Conservation (phyloP, 2,113 vertebrate genomes). For the Pyxicephalus adspersus region DNA sequence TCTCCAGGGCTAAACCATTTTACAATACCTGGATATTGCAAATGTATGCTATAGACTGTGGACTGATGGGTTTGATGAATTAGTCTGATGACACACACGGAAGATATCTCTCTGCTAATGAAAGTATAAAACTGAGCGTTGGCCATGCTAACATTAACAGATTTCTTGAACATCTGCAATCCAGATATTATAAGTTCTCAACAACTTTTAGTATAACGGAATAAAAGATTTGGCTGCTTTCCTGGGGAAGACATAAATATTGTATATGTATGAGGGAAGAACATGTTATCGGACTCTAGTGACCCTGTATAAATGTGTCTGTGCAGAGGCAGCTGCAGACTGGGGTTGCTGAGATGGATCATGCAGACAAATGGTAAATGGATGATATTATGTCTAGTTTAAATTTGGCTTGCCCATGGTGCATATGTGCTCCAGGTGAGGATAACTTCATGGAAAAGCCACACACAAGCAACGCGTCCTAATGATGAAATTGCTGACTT, state of each 20-base stretch:
- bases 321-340: background rate
- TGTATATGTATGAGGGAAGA: constrained; percentile 8
- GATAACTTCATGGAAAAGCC: background rate
- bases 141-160: background rate
- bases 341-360: background rate
- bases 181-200: constrained; percentile 14
- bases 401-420: background rate
- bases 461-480: background rate
- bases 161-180: constrained; percentile 21
- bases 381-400: constrained; percentile 13
- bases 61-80: background rate
- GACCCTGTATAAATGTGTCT: constrained; percentile 5
- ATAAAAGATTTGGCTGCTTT: constrained; percentile 20
- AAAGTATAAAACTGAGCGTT: background rate
- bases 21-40: background rate
- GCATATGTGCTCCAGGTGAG: background rate
- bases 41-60: no score
- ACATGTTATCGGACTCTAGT: constrained; percentile 17
- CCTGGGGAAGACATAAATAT: constrained; percentile 27
- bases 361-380: background rate
- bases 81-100: background rate
- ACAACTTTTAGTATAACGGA: background rate
- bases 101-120: background rate
- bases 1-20: no score
- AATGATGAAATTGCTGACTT: background rate